Percentiles rank a stretch among this genome's conserved stretches.
Evolutionary conservation across 1,140 invertebrate species (phyloP).

Genomic region (roundworm (Caenorhabditis elegans)): WBcel235 BX284606.5:11612001-11612500

Average conservation of each 20-base stretch:
- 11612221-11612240: neutral
- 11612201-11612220: neutral
- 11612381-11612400: neutral
- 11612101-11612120: neutral
- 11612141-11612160: slow-evolving; percentile 3
- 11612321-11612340: neutral
- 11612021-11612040: neutral
- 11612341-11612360: neutral
- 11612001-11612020: too few species aligned
- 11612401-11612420: too few species aligned
- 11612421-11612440: too few species aligned
- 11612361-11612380: neutral
- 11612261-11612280: too few species aligned
- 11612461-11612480: too few species aligned
- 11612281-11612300: too few species aligned
- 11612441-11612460: too few species aligned
- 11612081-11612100: neutral
- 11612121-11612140: neutral
- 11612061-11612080: neutral
- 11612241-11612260: too few species aligned
- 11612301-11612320: too few species aligned
- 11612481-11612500: neutral
- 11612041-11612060: neutral
- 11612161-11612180: slow-evolving; percentile 1
- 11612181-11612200: neutral